These are phyloP conservation scores for Gephyroberyx darwinii DNA, from an alignment of 2,797 vertebrate genomes.

Conservation along the genomic window DNA sequence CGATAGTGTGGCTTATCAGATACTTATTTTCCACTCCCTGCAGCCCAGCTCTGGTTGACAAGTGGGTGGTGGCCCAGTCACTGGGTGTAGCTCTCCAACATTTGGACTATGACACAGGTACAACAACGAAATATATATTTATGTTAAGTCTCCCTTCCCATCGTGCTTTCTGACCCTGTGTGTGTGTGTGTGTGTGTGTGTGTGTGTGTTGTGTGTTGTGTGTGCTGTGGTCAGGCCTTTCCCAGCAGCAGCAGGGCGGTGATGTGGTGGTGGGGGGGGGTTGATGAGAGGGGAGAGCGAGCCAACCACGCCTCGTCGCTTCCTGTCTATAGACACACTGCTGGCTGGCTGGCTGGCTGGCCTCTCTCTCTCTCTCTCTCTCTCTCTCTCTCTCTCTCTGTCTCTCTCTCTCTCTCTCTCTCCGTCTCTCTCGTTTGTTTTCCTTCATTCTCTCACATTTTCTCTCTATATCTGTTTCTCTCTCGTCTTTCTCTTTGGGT, in stretches of 20 bases:
- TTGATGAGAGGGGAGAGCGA: conserved; percentile 76
- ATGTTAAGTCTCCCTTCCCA: conserved; percentile 47
- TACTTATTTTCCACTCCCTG: conserved; percentile 14
- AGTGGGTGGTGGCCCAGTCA: conserved; percentile 47
- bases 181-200: conserved; percentile 19
- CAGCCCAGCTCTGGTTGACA: conserved; percentile 16
- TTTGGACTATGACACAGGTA: conserved; percentile 58
- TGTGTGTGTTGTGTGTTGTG: neutral
- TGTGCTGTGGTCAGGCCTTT: conserved; percentile 70
- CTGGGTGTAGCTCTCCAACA: conserved; percentile 63
- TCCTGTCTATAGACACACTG: conserved; percentile 72
- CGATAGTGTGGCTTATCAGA: neutral
- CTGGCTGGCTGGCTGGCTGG: conserved; percentile 27
- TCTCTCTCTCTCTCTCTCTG: conserved; percentile 17
- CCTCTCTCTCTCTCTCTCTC: conserved; percentile 52
- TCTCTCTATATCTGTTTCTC: neutral
- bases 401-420: conserved; percentile 30
- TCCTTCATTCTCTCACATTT: conserved; percentile 4
- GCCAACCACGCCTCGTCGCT: conserved; percentile 77
- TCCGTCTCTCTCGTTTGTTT: neutral
- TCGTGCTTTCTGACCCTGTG: conserved; percentile 39
- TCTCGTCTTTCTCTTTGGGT: neutral
- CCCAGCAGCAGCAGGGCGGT: conserved; percentile 77
- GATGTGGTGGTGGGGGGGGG: conserved; percentile 64
- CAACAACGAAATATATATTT: conserved; percentile 36